Conservation (phyloP, 2,888 invertebrate species). For the Chalcosyrphus nemorum region DNA sequence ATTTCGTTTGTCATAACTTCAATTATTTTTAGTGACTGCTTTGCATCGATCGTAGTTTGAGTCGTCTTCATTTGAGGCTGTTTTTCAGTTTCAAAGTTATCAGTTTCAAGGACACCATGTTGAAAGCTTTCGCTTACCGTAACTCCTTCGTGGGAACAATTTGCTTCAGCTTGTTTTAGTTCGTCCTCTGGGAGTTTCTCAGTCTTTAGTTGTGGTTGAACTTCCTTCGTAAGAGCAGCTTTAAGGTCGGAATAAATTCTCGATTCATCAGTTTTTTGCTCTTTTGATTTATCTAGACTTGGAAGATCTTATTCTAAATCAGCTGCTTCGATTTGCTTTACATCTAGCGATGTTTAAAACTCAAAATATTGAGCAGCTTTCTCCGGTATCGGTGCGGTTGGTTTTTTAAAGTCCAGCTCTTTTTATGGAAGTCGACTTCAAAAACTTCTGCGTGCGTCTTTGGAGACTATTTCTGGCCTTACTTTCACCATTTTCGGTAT, state of each 20-base stretch:
- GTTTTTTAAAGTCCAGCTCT: constrained; percentile 82
- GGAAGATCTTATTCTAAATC: constrained; percentile 86
- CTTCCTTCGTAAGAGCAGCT: constrained; percentile 82
- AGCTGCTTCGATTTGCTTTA: constrained; percentile 85
- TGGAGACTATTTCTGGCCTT: constrained; percentile 83
- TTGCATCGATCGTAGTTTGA: constrained; percentile 54
- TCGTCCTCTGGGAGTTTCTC: constrained; percentile 75
- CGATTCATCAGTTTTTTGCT: constrained; percentile 74
- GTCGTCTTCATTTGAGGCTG: constrained; percentile 63
- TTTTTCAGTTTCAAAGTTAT: constrained; percentile 44
- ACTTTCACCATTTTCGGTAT: constrained; percentile 81
- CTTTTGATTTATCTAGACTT: constrained; percentile 77
- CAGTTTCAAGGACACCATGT: constrained; percentile 75
- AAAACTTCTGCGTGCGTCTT: constrained; percentile 85
- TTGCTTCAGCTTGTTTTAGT: constrained; percentile 78
- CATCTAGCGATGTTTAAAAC: constrained; percentile 84
- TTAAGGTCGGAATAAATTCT: constrained; percentile 82
- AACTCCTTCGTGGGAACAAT: constrained; percentile 80
- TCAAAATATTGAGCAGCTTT: constrained; percentile 74
- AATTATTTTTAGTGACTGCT: constrained; percentile 75
- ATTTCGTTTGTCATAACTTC: constrained; percentile 75
- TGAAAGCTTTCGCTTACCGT: constrained; percentile 74
- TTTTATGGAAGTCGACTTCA: constrained; percentile 86
- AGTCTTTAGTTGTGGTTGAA: constrained; percentile 82
- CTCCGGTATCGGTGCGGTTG: constrained; percentile 37